Base-by-base conservation (phyloP, 2,888 invertebrate species). In the Heliconius sara region DNA sequence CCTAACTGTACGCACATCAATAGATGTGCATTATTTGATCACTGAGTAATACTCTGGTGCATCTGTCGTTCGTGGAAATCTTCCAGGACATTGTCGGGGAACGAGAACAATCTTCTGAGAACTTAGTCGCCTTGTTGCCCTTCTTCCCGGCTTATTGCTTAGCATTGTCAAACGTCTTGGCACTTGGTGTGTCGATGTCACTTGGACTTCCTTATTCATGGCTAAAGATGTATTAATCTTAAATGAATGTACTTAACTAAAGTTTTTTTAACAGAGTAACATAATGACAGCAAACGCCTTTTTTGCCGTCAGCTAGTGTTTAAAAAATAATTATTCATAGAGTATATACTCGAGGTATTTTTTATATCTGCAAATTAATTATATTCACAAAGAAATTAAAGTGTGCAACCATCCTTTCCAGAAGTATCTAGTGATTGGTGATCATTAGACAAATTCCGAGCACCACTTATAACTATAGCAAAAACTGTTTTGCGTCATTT, bases 401-500 rank as follows among this genome's bases (percentile, higher is more conserved):
- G 27, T 78, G 66, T 27, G 34, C 19, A 66, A 25, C 25, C 25
- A 52, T 60, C 47, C 43, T 65, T 72, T 79, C 67, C 75, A 74
- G 74, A 63, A 70, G 13, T 71, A 75, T 77, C 57, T 68, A 25
- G n/a, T 68, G 72, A 72, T 81, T 72, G 71, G 57, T 73, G 57
- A 83, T 82, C 88, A 90, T 90, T 90, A 91, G 87, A 89, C 88
- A 87, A 89, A 88, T 90, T 88, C 89, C 86, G 87, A 87, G 85
- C 87, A 88, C 84, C 85, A 87, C 88, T 90, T 87, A 87, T 88
- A 87, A 84, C 85, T 84, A 83, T 84, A 84, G 89, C 90, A 92
- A 93, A 93, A 93, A 92, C 81, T 86, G 82, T 87, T 91, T 90
- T 91, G 91, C 93, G 91, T 92, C 92, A 93, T 89, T 92, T 91